A percentile compares a stretch with the other conserved stretches of the same genome.
phyloP scores from a whole-genome alignment of 2,888 invertebrate species.

The Anticlea derivata region DNA sequence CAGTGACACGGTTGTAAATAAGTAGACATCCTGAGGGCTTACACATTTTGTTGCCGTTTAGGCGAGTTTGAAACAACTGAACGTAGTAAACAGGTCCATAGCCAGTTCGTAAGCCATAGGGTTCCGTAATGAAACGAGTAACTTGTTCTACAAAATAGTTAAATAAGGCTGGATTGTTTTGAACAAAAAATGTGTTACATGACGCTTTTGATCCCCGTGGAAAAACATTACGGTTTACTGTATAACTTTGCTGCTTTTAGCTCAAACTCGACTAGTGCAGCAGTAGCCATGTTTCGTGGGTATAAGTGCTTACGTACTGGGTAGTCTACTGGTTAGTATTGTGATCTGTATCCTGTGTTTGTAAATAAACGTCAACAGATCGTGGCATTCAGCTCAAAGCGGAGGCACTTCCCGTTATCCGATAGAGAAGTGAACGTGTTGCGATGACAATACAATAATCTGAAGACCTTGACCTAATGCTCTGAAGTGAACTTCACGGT shows the following conservation, averaged over 20 bases:
- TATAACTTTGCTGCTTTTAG: no score
- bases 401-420: neutral
- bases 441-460: slow-evolving; percentile 14
- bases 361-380: neutral
- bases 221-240: no score
- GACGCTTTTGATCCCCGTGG: no score
- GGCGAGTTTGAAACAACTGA: neutral
- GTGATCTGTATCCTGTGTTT: no score
- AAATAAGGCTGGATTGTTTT: no score
- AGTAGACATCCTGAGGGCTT: neutral
- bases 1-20: slow-evolving; percentile 1
- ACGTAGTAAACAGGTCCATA: neutral
- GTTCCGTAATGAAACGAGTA: neutral
- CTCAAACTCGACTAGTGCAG: no score
- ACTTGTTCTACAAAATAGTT: neutral
- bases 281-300: no score
- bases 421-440: slow-evolving; percentile 4
- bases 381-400: neutral
- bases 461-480: slow-evolving; percentile 8
- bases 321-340: no score
- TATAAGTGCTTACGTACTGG: no score
- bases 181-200: no score
- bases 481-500: neutral
- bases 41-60: neutral
- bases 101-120: no score